Evolutionary conservation across 2,797 vertebrate species (phyloP).

Genomic region (Brachyalestes nurse): DNA sequence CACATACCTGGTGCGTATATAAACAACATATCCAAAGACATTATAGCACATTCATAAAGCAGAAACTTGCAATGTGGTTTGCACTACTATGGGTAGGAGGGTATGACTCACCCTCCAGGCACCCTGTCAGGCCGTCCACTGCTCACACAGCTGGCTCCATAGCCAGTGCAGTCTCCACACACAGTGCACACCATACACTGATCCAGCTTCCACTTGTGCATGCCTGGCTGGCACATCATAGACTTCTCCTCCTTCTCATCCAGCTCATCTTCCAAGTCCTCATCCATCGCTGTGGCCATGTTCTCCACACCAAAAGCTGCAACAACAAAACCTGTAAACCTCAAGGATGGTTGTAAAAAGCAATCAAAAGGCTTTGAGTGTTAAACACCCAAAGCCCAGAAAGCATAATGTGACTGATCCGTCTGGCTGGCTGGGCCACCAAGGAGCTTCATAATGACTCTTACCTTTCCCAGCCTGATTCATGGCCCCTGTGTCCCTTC

Average conservation of each 20-base stretch:
- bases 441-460: background rate
- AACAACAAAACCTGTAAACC: background rate
- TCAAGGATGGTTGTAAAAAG: background rate
- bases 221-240: slow-evolving; percentile 98
- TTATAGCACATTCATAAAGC: background rate
- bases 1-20: background rate
- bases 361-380: background rate
- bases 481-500: slow-evolving; percentile 95
- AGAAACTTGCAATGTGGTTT: slow-evolving; percentile 6
- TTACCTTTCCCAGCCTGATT: slow-evolving; percentile 96
- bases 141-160: slow-evolving; percentile 97
- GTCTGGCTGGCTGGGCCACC: background rate
- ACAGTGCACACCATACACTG: slow-evolving; percentile 99
- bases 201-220: slow-evolving; percentile 99
- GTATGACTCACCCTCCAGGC: slow-evolving; percentile 86
- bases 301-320: slow-evolving; percentile 94
- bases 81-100: background rate
- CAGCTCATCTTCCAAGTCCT: slow-evolving; percentile 96
- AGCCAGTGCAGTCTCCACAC: slow-evolving; percentile 97
- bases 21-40: slow-evolving; percentile 10
- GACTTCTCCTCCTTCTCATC: slow-evolving; percentile 99
- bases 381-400: background rate
- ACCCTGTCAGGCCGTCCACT: slow-evolving; percentile 96
- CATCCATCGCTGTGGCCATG: slow-evolving; percentile 99
- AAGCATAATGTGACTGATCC: background rate